Evolutionary conservation across 2,888 invertebrate species (phyloP).

Genomic region (Himalopsyche japonica): DNA sequence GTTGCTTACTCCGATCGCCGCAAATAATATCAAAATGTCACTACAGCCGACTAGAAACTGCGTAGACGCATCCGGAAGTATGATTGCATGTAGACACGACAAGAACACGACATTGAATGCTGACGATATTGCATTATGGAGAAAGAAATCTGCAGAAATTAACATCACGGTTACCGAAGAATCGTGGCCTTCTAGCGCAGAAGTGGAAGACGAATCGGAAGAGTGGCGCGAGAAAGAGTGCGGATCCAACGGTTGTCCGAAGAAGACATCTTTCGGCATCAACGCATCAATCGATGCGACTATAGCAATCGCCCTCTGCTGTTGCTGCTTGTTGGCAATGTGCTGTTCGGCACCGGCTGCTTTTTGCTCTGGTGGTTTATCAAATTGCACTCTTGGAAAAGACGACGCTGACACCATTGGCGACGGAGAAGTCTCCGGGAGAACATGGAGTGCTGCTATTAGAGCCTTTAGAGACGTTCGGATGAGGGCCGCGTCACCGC

Average conservation of each 20-base stretch:
- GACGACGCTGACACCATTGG: neutral
- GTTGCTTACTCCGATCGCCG: conserved; percentile 16
- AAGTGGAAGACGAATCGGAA: conserved; percentile 32
- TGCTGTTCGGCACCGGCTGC: conserved; percentile 49
- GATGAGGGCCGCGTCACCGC: conserved; percentile 71
- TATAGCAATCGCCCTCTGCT: neutral
- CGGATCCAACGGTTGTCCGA: conserved; percentile 34
- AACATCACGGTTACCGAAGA: conserved; percentile 8
- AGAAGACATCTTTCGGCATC: neutral
- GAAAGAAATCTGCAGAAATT: neutral
- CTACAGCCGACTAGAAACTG: neutral
- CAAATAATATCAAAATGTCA: neutral
- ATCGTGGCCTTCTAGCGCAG: conserved; percentile 15
- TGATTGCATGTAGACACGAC: neutral
- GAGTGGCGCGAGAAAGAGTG: conserved; percentile 34
- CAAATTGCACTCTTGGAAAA: neutral
- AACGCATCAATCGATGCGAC: neutral
- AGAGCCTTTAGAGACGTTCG: conserved; percentile 65
- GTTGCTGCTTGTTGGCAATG: neutral
- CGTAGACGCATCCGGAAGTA: neutral
- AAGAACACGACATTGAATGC: neutral
- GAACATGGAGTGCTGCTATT: conserved; percentile 51
- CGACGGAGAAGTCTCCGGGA: neutral
- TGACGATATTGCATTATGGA: neutral
- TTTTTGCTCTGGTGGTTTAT: conserved; percentile 40